These are phyloP conservation scores for Thripadectes ignobilis DNA, from an alignment of 2,797 vertebrate genomes.

Conservation along the genomic window DNA sequence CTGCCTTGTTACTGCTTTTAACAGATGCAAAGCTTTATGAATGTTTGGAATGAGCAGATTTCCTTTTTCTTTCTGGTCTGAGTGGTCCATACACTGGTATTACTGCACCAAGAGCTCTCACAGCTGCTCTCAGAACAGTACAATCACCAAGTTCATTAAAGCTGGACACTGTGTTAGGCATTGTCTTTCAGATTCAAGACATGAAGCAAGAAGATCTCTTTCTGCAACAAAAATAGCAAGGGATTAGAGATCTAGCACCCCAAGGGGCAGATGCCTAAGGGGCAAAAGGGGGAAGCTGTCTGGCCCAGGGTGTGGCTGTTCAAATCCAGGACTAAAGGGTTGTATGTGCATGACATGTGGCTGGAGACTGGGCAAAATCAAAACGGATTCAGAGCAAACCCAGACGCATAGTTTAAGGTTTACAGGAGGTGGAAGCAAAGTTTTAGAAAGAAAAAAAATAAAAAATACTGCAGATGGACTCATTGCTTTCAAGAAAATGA, in stretches of 20 bases:
- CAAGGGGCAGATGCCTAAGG: fast-evolving
- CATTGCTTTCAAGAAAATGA: neutral
- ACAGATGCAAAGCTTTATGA: neutral
- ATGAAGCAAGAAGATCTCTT: neutral
- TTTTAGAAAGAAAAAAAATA: neutral
- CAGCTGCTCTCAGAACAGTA: neutral
- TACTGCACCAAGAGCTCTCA: neutral
- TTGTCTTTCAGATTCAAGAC: neutral
- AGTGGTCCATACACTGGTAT: neutral
- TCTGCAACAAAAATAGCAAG: neutral
- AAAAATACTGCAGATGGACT: neutral
- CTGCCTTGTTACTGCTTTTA: neutral
- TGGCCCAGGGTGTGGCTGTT: neutral
- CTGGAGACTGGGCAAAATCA: neutral
- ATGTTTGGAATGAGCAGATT: neutral
- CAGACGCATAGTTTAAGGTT: fast-evolving
- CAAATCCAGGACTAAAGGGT: neutral
- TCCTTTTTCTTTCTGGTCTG: neutral
- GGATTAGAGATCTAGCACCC: neutral
- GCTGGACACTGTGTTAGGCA: neutral
- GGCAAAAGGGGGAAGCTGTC: neutral
- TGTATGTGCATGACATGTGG: fast-evolving
- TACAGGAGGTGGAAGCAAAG: neutral
- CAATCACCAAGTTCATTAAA: neutral
- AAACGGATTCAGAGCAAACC: neutral